A percentile compares a stretch with the other conserved stretches of the same genome.
Conservation (phyloP, 1,140 invertebrate genomes). For the Solenopsis fugax region DNA sequence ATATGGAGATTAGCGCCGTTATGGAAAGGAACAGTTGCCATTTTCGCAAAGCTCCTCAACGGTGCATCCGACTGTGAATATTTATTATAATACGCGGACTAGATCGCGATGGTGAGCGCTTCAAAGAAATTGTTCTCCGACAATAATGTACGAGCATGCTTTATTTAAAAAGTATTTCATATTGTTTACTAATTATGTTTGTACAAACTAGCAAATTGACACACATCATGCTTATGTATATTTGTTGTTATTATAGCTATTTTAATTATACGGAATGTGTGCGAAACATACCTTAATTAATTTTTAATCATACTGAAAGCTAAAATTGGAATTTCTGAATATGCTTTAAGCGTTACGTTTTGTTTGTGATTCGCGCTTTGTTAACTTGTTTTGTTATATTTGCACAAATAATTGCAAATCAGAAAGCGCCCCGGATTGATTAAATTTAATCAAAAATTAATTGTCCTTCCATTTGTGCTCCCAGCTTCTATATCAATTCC, state of each 20-base stretch:
- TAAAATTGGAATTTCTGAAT: slow-evolving; percentile 38
- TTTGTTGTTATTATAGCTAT: slow-evolving; percentile 24
- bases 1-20: slow-evolving; percentile 32
- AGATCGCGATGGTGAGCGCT: background rate
- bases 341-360: slow-evolving; percentile 4
- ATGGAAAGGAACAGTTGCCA: slow-evolving; percentile 23
- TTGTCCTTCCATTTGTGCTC: background rate
- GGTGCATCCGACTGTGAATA: slow-evolving; percentile 12
- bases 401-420: slow-evolving; percentile 43
- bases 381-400: slow-evolving; percentile 29
- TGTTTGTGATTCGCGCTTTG: slow-evolving; percentile 4
- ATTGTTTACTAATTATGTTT: slow-evolving; percentile 8
- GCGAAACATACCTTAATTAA: slow-evolving; percentile 35
- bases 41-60: slow-evolving; percentile 15
- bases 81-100: background rate
- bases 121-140: slow-evolving; percentile 1
- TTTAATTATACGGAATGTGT: slow-evolving; percentile 16
- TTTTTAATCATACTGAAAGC: slow-evolving; percentile 47
- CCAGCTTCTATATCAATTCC: slow-evolving; percentile 16
- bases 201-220: background rate
- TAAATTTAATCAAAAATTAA: slow-evolving; percentile 47
- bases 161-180: background rate
- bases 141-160: background rate
- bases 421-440: slow-evolving; percentile 16
- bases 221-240: background rate